Percentiles rank a stretch among this genome's conserved stretches.
Evolutionary conservation across 2,797 vertebrate species (phyloP).

Genomic region (Chrysocyon brachyurus): DNA sequence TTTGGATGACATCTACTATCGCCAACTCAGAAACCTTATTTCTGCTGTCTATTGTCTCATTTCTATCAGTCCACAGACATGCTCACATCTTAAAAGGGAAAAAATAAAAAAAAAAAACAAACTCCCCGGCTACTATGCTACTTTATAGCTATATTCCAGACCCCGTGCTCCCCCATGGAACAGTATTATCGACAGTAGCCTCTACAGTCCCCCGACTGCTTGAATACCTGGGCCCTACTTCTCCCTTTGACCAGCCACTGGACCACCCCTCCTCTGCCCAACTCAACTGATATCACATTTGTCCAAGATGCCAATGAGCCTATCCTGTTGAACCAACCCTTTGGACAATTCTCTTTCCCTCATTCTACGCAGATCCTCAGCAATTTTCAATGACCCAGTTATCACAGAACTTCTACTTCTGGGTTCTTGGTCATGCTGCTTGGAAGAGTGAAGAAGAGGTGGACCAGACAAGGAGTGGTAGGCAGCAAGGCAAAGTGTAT

Average conservation of each 20-base stretch:
- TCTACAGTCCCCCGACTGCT: neutral
- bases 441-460: neutral
- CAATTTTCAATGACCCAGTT: neutral
- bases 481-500: neutral
- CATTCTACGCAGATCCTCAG: neutral
- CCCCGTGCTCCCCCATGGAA: neutral
- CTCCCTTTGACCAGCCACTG: neutral
- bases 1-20: neutral
- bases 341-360: neutral
- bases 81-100: neutral
- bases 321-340: neutral
- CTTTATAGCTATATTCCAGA: neutral
- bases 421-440: neutral
- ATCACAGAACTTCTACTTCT: neutral
- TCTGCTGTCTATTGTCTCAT: neutral
- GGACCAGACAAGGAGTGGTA: neutral
- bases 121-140: neutral
- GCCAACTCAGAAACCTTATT: neutral
- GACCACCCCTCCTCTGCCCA: fast-evolving
- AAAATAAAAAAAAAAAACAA: neutral
- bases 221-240: neutral
- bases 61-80: neutral
- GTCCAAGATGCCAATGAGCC: neutral
- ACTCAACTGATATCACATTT: neutral
- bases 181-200: neutral